phyloP scores from a whole-genome alignment of 1,140 invertebrate species.

The Aphis gossypii region DNA sequence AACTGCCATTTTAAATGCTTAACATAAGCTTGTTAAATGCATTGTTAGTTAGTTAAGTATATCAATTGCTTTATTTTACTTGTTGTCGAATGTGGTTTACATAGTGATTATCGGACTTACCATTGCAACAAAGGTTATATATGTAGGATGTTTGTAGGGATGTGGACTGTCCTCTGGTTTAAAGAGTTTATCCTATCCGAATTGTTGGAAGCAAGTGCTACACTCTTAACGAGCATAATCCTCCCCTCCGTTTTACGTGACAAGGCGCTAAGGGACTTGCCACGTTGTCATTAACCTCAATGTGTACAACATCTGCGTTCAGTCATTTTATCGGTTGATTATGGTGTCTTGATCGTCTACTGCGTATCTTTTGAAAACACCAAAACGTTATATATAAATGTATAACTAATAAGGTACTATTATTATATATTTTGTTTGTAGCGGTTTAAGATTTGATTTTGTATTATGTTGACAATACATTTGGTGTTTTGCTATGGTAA shows the following conservation, averaged over 20 bases:
- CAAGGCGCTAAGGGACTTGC: background rate
- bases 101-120: background rate
- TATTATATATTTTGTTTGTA: background rate
- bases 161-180: background rate
- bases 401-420: background rate
- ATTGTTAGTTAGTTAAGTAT: background rate
- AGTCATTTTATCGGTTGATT: background rate
- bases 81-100: background rate
- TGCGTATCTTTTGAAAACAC: background rate
- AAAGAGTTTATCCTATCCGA: slow-evolving; percentile 5
- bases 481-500: background rate
- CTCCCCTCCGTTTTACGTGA: background rate
- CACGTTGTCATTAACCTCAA: background rate
- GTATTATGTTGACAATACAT: background rate
- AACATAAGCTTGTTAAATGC: background rate
- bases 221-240: background rate
- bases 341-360: background rate
- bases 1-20: background rate
- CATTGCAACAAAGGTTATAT: background rate
- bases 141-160: background rate
- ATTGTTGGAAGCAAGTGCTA: background rate
- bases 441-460: background rate
- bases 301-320: background rate
- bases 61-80: background rate
- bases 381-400: background rate